A percentile compares a stretch with the other conserved stretches of the same genome.
These are phyloP conservation scores for Alectoris magna DNA, from an alignment of 2,797 vertebrate species.

Conservation along the genomic window DNA sequence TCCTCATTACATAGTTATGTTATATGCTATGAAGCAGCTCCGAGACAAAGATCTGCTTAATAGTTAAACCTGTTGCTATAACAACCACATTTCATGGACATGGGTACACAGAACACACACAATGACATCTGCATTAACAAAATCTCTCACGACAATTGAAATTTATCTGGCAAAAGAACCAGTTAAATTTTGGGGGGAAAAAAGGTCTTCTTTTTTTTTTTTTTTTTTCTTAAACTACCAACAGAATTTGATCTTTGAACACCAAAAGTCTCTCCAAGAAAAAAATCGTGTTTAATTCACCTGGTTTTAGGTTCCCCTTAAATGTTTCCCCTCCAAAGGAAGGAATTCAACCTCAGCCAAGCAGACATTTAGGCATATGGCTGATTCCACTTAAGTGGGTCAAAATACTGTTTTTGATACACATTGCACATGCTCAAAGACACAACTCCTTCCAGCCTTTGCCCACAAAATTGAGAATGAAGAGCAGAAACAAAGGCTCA, in stretches of 20 bases:
- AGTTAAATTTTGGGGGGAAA: background rate
- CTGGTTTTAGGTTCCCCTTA: background rate
- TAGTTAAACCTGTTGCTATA: conserved; percentile 73
- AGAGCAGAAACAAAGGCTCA: background rate
- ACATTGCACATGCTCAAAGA: background rate
- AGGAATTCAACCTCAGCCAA: background rate
- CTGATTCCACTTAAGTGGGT: background rate
- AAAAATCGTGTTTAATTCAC: background rate
- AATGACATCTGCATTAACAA: conserved; percentile 44
- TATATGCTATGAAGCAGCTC: conserved; percentile 23
- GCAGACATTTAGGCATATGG: background rate
- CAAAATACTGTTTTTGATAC: background rate
- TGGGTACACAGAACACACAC: background rate
- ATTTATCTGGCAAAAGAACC: conserved; percentile 13
- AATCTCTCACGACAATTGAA: background rate
- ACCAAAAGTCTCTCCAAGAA: background rate
- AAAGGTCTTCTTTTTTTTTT: background rate
- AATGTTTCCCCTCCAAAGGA: background rate
- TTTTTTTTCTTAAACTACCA: background rate
- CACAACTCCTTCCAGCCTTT: background rate
- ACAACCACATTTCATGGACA: conserved; percentile 71
- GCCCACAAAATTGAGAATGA: background rate
- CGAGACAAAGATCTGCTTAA: conserved; percentile 43
- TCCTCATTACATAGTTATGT: conserved; percentile 35
- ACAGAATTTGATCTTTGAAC: background rate